phyloP scores from a whole-genome alignment of 2,888 invertebrate species.

The Tortrix viridana region DNA sequence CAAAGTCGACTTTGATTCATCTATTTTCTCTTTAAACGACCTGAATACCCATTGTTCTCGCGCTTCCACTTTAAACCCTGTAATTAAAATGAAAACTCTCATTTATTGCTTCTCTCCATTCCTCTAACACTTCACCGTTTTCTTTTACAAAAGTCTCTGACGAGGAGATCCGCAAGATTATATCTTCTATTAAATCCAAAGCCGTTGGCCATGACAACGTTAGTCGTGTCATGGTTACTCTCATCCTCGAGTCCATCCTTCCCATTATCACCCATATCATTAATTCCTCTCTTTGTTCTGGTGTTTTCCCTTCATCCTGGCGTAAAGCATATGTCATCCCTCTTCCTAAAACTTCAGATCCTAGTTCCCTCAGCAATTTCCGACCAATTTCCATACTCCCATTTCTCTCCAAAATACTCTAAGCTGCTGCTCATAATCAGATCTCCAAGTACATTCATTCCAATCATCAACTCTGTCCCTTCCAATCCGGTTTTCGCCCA shows the following conservation, averaged over 20 bases:
- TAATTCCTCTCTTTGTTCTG: not conserved
- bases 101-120: not conserved
- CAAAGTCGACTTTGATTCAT: too few relatives aligned
- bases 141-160: not conserved
- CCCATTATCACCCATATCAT: not conserved
- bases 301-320: not conserved
- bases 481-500: too few relatives aligned
- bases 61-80: not conserved
- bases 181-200: not conserved
- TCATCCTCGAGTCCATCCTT: not conserved
- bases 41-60: not conserved
- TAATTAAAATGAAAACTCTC: not conserved
- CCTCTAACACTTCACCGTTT: not conserved
- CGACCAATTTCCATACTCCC: constrained; percentile 23
- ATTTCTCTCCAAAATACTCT: constrained; percentile 21
- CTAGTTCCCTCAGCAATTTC: constrained; percentile 5
- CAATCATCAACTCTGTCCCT: not conserved
- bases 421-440: constrained; percentile 16
- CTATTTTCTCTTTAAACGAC: not conserved
- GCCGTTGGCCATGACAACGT: not conserved
- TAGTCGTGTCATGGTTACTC: not conserved
- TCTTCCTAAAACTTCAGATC: constrained; percentile 17
- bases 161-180: not conserved
- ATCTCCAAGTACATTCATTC: not conserved
- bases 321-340: constrained; percentile 20